Evolutionary conservation across 2,888 invertebrate genomes (phyloP), one percentile per base, ranked within the genome.

Genomic region (Loripinus fragilis): DNA sequence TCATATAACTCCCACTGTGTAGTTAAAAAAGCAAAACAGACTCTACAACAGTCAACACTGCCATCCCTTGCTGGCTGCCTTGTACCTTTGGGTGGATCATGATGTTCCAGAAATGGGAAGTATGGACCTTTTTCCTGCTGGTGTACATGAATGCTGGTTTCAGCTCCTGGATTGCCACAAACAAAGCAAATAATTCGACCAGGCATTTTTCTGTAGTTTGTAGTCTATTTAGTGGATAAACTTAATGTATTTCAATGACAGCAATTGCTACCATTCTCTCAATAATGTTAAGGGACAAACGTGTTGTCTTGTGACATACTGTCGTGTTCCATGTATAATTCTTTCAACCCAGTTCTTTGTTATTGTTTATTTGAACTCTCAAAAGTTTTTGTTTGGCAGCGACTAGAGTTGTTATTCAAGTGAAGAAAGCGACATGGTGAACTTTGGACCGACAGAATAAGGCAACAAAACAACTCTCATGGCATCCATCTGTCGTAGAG

Each of bases 1-100:
- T 98, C 98, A 93, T 97, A 97, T 83, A 96, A 95, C 90, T 98
- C 97, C 98, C 98, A 98, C 94, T 98, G 98, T 93, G 97, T 97
- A 74, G 96, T 95, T 60, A 98, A 95, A 90, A 97, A 95, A 71
- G 96, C 96, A 94, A 96, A 97, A 94, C 98, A 98, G 41, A 98
- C 95, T 93, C 96, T 96, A 94, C 98, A 98, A 77, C 96, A 95
- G 87, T 96, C 95, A 50, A 97, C 96, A 25, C 89, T 85, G 5
- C 94, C 94, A 76, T 94, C 93, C 20, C 89, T 82, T 33, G 88
- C 88, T 15, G 93, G 93, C 17, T 87, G 86, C 52, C 94, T 93
- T 87, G 95, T 94, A n/a, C 96, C 96, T 75, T 95, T 94, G 0
- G 98, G 98, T 20, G 97, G 96, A 85, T 97, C 96, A 94, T 98